Conservation (phyloP, 2,113 vertebrate genomes). For the Hiodon alosoides region DNA sequence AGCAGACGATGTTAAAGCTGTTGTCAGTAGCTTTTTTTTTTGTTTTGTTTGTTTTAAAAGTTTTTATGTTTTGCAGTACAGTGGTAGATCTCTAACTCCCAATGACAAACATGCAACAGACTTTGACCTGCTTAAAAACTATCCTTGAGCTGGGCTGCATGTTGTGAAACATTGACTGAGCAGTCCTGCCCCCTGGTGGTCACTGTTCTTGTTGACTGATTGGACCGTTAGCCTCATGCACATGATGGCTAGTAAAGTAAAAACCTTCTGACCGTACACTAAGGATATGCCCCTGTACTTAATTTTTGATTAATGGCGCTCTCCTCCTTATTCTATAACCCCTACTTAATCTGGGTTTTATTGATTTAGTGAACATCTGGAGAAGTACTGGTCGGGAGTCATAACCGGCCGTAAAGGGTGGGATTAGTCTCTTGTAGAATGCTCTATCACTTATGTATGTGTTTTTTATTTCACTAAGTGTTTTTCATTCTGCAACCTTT, state of each 20-base stretch:
- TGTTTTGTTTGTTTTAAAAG: not conserved
- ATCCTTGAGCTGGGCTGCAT: slow-evolving; percentile 18
- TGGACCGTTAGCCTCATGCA: no score
- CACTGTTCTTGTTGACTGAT: not conserved
- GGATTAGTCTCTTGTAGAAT: no score
- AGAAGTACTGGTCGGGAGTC: not conserved
- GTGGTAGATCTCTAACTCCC: not conserved
- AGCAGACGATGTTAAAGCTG: no score
- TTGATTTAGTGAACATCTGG: slow-evolving; percentile 4
- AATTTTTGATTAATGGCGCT: not conserved
- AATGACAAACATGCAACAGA: slow-evolving; percentile 6
- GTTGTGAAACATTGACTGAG: slow-evolving; percentile 35
- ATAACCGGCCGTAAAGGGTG: not conserved
- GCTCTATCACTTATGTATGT: no score
- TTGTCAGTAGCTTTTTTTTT: not conserved
- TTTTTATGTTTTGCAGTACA: not conserved
- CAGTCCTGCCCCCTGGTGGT: slow-evolving; percentile 61
- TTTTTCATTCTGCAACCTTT: no score
- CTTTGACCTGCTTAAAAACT: slow-evolving; percentile 19
- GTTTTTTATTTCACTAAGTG: no score
- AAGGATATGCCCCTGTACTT: not conserved
- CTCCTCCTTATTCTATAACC: not conserved
- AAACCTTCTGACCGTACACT: not conserved
- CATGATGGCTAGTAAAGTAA: no score
- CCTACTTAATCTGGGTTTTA: not conserved